Evolutionary conservation across 2,113 vertebrate species (phyloP).

Genomic region (Haemorhous mexicanus): DNA sequence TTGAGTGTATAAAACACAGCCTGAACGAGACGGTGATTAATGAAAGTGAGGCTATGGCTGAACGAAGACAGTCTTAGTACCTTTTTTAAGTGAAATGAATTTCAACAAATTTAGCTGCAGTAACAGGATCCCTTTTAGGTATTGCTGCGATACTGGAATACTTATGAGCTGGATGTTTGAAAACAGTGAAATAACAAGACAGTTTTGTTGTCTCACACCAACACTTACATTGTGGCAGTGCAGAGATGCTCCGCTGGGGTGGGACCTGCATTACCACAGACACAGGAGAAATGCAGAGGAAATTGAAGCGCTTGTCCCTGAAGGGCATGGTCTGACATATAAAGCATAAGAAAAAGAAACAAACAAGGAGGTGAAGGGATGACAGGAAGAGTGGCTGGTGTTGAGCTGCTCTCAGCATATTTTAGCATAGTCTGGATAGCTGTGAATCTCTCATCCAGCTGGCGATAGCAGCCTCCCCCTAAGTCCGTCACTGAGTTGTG

Average conservation of each 20-base stretch:
- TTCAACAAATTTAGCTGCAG: not conserved
- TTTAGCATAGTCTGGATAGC: conserved; percentile 26
- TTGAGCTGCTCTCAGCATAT: conserved; percentile 9
- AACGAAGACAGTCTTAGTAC: not conserved
- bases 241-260: not conserved
- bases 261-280: not conserved
- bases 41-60: not conserved
- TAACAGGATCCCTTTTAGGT: conserved; percentile 14
- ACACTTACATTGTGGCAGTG: not conserved
- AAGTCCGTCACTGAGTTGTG: not conserved
- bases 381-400: not conserved
- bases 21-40: not conserved
- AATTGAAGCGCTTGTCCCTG: not conserved
- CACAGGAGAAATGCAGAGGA: not conserved
- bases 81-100: conserved; percentile 20
- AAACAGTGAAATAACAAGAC: not conserved
- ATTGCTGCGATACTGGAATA: not conserved
- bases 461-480: not conserved
- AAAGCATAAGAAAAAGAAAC: not conserved
- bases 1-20: not conserved
- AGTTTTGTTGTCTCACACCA: conserved; percentile 17
- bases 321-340: not conserved
- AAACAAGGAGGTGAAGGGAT: not conserved
- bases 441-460: conserved; percentile 11
- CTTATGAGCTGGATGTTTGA: conserved; percentile 1